A percentile compares a stretch with the other conserved stretches of the same genome.
These are phyloP conservation scores for Suricata suricatta DNA, from an alignment of 2,113 vertebrate genomes.

Conservation along the genomic window DNA sequence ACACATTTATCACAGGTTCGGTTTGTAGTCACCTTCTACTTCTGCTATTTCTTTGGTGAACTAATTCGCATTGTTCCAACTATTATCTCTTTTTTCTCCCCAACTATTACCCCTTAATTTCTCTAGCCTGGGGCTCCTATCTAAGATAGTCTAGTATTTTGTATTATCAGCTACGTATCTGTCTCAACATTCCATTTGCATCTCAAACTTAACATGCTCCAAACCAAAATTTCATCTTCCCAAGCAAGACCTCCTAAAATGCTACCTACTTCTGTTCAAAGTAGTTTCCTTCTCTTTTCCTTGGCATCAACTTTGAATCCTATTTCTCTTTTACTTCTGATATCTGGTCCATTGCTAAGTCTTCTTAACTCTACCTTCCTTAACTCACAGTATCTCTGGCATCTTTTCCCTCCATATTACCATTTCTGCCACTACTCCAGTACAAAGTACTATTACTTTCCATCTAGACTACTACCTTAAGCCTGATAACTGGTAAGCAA, in stretches of 20 bases:
- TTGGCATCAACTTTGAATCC: background rate
- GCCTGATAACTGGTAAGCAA: background rate
- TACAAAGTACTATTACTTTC: background rate
- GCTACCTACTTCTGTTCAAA: background rate
- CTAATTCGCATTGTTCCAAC: background rate
- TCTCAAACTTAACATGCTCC: background rate
- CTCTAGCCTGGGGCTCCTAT: background rate
- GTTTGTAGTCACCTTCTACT: background rate
- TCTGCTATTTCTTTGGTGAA: background rate
- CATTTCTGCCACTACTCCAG: background rate
- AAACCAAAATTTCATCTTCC: conserved; percentile 2
- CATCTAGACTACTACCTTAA: background rate
- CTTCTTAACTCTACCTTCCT: background rate
- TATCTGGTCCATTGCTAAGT: background rate
- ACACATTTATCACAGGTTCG: background rate
- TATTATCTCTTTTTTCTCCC: background rate
- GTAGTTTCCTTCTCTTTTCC: background rate
- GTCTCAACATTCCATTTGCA: background rate
- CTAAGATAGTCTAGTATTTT: conserved; percentile 15
- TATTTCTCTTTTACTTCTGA: background rate
- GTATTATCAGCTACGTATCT: background rate
- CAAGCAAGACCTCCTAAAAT: background rate
- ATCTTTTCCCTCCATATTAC: background rate
- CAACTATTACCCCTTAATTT: background rate
- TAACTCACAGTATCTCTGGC: background rate